Conservation (phyloP, 1,140 invertebrate genomes). For the Drosophila pandora region DNA sequence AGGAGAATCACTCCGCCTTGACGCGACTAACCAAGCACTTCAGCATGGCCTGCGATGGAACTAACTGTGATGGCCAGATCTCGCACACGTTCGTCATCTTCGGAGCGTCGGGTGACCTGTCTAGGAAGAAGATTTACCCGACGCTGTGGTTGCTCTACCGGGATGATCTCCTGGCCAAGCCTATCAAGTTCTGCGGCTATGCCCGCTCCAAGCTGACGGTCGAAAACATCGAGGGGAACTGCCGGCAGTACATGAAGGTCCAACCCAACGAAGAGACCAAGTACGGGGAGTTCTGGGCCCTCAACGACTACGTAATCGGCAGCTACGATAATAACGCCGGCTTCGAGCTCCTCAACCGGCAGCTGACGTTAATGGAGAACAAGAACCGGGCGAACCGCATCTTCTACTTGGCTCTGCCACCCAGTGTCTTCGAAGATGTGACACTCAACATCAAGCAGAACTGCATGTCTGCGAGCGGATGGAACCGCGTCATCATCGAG, state of each 20-base stretch:
- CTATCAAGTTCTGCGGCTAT: conserved; percentile 97
- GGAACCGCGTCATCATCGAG: conserved; percentile 98
- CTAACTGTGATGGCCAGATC: conserved; percentile 87
- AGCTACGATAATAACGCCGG: conserved; percentile 91
- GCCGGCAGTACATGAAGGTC: conserved; percentile 91
- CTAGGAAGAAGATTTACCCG: conserved; percentile 99
- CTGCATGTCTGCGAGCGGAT: conserved; percentile 95
- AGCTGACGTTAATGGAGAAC: conserved; percentile 87
- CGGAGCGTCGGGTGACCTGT: conserved; percentile 97
- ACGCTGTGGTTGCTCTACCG: conserved; percentile 98
- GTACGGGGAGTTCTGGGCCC: conserved; percentile 94
- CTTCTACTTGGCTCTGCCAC: conserved; percentile 98
- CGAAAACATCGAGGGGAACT: conserved; percentile 89
- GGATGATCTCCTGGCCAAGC: conserved; percentile 94
- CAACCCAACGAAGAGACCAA: conserved; percentile 88
- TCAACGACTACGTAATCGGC: conserved; percentile 94
- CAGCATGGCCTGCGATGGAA: conserved; percentile 87
- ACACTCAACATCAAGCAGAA: conserved; percentile 93
- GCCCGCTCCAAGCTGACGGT: conserved; percentile 93
- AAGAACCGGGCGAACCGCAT: conserved; percentile 90
- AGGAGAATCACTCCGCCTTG: conserved; percentile 75
- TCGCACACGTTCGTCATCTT: conserved; percentile 93
- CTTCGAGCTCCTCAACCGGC: conserved; percentile 92
- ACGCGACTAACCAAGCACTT: conserved; percentile 86
- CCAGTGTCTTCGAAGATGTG: conserved; percentile 95